Evolutionary conservation across 1,140 invertebrate species (phyloP), one percentile per base, ranked within the genome.

Genomic region (Formica selysi): DNA sequence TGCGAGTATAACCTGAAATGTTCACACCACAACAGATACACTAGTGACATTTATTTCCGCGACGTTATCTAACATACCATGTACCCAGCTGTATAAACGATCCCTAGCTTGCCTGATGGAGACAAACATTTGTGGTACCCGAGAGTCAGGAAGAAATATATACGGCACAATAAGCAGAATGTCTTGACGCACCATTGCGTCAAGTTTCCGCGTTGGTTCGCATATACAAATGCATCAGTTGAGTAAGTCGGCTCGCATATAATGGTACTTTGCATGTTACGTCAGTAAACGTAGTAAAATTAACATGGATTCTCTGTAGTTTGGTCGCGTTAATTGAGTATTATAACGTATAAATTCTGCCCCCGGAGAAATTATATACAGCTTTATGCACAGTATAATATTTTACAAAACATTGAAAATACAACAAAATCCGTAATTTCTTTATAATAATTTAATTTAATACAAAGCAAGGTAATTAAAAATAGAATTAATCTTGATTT

Each of bases 11-110:
- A 65, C n/a, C 41, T 48, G 68, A 74, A 73, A 83, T 61, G 79
- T 83, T 81, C 79, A 61, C 79, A 62, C 68, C 38, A 73, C 79
- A 73, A 83, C 67, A 74, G 79, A 74, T 73, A 61, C 79, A 29
- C 68, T 36, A 44, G 26, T 83, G 79, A 48, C 79, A 83, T 83
- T 83, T 83, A 83, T 83, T 83, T 74, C 79, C 13, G 29, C 8
- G 79, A 74, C 79, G 57, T 83, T 83, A 83, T 83, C 79, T 83
- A 70, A 74, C 68, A 62, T 57, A 62, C 54, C 79, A 61, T 83
- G 68, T 83, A 83, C 79, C 54, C 79, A 74, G 79, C 79, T 83
- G 59, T 83, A 83, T 83, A 83, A 83, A 83, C 79, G 79, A 83
- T 83, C 79, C 38, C 48, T 44, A 26, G 51, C 79, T 73, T 44